phyloP scores from a whole-genome alignment of 2,888 invertebrate genomes.

The Esperia sulphurella region DNA sequence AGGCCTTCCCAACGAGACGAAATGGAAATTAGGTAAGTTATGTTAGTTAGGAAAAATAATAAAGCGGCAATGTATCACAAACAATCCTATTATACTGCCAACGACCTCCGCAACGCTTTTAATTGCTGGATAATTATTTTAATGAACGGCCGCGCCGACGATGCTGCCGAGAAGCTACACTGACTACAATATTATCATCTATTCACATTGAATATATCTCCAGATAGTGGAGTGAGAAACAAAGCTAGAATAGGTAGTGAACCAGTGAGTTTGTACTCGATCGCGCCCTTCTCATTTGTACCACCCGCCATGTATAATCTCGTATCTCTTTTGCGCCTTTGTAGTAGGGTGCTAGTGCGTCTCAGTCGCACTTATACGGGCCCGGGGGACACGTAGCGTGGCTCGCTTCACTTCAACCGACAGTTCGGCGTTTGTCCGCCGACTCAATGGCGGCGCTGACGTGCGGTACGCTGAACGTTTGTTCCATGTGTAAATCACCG shows the following conservation, averaged over 20 bases:
- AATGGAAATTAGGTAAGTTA: too few species aligned
- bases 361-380: slow-evolving; percentile 46
- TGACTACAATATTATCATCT: slow-evolving; percentile 59
- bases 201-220: slow-evolving; percentile 58
- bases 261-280: too few species aligned
- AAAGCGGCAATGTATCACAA: slow-evolving; percentile 16
- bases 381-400: slow-evolving; percentile 58
- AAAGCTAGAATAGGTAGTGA: too few species aligned
- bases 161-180: slow-evolving; percentile 41
- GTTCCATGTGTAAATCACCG: slow-evolving; percentile 63
- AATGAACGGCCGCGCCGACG: slow-evolving; percentile 53
- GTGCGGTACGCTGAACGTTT: slow-evolving; percentile 60
- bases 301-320: slow-evolving; percentile 43
- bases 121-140: slow-evolving; percentile 60
- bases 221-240: slow-evolving; percentile 18
- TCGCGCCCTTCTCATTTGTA: slow-evolving; percentile 63
- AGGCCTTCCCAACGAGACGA: background rate
- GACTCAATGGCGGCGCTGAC: slow-evolving; percentile 73
- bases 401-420: slow-evolving; percentile 29
- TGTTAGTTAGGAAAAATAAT: background rate
- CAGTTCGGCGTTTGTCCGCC: slow-evolving; percentile 73
- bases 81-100: slow-evolving; percentile 33
- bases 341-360: slow-evolving; percentile 18
- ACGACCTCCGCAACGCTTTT: slow-evolving; percentile 43
- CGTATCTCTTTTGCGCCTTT: slow-evolving; percentile 26